phyloP scores from a whole-genome alignment of 1,140 invertebrate genomes.

The Sitobion miscanthi region DNA sequence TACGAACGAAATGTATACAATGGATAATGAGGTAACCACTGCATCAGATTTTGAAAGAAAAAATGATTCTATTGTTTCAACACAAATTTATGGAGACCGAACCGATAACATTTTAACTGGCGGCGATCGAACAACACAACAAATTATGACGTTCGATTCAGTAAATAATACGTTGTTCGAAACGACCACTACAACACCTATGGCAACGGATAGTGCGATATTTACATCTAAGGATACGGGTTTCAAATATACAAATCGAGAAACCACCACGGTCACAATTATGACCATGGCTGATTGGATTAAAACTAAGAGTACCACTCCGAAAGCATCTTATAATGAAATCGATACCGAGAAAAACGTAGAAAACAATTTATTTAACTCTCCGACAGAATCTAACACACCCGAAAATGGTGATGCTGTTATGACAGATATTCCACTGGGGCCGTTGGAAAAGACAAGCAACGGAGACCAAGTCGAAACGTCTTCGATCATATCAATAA shows the following conservation, averaged over 20 bases:
- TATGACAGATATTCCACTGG: not conserved
- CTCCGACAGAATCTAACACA: too few relatives aligned
- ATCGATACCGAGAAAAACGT: not conserved
- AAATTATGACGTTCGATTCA: not conserved
- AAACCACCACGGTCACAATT: not conserved
- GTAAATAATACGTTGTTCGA: not conserved
- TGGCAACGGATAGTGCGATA: not conserved
- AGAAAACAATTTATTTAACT: not conserved
- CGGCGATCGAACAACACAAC: not conserved
- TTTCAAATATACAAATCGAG: not conserved
- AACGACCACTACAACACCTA: not conserved
- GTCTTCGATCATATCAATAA: not conserved
- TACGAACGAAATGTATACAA: conserved; percentile 19
- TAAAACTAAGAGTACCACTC: not conserved
- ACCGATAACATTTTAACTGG: not conserved
- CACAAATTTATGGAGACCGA: not conserved
- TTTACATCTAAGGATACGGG: not conserved
- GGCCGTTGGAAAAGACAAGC: not conserved
- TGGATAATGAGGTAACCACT: conserved; percentile 41
- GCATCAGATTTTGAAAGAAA: conserved; percentile 9
- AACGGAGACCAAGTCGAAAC: not conserved
- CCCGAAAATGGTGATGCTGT: not conserved
- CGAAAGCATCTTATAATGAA: not conserved
- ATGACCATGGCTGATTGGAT: conserved; percentile 40
- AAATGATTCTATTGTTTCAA: conserved; percentile 31